Evolutionary conservation across 2,113 vertebrate genomes (phyloP), one percentile per base, ranked within the genome.

Genomic region (Pomatostomus ruficeps): DNA sequence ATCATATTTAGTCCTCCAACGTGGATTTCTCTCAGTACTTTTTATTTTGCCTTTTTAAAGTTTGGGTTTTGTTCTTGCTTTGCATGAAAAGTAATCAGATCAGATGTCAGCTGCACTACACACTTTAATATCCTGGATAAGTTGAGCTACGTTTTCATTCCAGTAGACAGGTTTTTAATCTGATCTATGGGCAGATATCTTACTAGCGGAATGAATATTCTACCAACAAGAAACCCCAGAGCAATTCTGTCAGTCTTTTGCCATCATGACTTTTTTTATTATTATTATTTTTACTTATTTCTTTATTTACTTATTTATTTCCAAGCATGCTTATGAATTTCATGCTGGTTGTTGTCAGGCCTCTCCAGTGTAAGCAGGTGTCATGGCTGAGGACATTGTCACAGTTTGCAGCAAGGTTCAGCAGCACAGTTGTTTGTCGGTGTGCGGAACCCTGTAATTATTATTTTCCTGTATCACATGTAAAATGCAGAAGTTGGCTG

Each of bases 41-140:
- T 75, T 83, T 90, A 63, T 80, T 96, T 91, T 5, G 40, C 79
- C 71, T 88, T 93, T 91, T 79, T 70, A 66, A 94, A 92, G 92
- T 95, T 96, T 88, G 67, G 48, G 62, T 70, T 95, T 93, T 96
- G 75, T 95, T 95, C 92, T 94, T 92, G 90, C 85, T 90, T 83
- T 92, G 94, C 91, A 77, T 95, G 85, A 73, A 61, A 43, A 92
- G 79, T 46, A 91, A 96, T 97, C 94, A 94, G 92, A 97, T 96
- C 94, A 95, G 94, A 90, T 94, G 92, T 97, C 96, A 92, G 95
- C 79, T 88, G 71, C 72, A 80, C 91, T 94, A 94, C 95, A 95
- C 72, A 62, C 92, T 97, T 96, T 95, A 97, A 97, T 97, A 97
- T 97, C 96, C 95, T 97, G 95, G 86, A 59, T 95, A 94, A 92